Conservation (phyloP, 2,888 invertebrate species). For the Patella ulyssiponensis region DNA sequence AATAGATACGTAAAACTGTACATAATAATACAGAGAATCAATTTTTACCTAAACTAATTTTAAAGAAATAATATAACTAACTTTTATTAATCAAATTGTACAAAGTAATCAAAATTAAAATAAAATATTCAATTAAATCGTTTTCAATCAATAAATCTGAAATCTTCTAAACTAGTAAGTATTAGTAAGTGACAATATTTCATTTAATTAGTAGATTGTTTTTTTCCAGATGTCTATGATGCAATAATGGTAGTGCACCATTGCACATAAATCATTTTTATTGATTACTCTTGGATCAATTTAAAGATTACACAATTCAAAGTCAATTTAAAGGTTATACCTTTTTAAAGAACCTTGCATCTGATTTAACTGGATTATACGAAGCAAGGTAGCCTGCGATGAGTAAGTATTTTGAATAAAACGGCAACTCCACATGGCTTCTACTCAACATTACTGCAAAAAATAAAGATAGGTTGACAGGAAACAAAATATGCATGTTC, state of each 20-base stretch:
- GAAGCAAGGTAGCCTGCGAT: constrained; percentile 94
- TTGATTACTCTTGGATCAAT: too few relatives aligned
- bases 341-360: constrained; percentile 89
- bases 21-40: too few relatives aligned
- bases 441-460: constrained; percentile 51
- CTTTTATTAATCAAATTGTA: neutral
- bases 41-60: neutral
- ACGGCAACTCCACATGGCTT: constrained; percentile 78
- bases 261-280: too few relatives aligned
- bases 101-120: too few relatives aligned
- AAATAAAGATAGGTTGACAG: neutral
- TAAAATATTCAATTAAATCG: too few relatives aligned
- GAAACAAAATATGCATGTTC: neutral
- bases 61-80: neutral
- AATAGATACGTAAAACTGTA: constrained; percentile 22
- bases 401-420: constrained; percentile 89
- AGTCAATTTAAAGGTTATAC: constrained; percentile 23
- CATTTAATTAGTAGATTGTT: too few relatives aligned
- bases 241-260: too few relatives aligned
- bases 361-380: constrained; percentile 90
- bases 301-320: too few relatives aligned
- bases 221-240: too few relatives aligned
- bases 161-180: too few relatives aligned
- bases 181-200: too few relatives aligned
- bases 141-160: too few relatives aligned